Base-by-base conservation (phyloP, 1,140 invertebrate species). In the Drosophila bipectinata region DNA sequence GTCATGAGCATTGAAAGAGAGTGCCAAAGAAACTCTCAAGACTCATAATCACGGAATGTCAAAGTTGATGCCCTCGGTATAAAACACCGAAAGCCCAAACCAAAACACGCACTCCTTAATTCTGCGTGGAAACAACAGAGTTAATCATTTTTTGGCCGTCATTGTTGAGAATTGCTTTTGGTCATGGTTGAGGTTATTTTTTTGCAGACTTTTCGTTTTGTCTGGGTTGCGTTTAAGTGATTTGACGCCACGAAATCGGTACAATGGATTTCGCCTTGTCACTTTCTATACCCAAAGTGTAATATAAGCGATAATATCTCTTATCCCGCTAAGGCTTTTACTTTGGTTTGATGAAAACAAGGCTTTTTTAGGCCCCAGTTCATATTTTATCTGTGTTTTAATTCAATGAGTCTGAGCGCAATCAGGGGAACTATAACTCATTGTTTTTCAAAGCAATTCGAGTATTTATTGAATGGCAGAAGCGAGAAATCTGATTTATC, bases 21-120 rank as follows among this genome's bases (percentile, higher is more conserved):
- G 3, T 8, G 37, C n/a, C 41, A 7, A 28, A 18, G 39, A 55
- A 71, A 62, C 62, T 74, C 68, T 74, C 51, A 75, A 74, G 77
- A 71, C 74, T 67, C 78, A 85, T 87, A 81, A 87, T 85, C 82
- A 79, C 61, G 82, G 67, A 82, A 79, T 88, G 79, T 82, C 76
- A 88, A 75, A 88, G 72, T 76, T 88, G 87, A 87, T 82, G 71
- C 66, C 73, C 73, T 68, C 57, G 73, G 75, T 77, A 85, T 88
- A 63, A 87, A 88, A 71, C 69, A 59, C 71, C 54, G 37, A 49
- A 56, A 47, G 41, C 62, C 60, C 39, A 41, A 55, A 18, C 0
- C 41, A 18, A 55, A 39, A 41, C 37, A 59, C 47, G 60, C 56
- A 63, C 32, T 34, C 56, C 64, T 48, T 61, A 72, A 73, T 77